Conservation (phyloP, 2,888 invertebrate species). For the Andrena bucephala region DNA sequence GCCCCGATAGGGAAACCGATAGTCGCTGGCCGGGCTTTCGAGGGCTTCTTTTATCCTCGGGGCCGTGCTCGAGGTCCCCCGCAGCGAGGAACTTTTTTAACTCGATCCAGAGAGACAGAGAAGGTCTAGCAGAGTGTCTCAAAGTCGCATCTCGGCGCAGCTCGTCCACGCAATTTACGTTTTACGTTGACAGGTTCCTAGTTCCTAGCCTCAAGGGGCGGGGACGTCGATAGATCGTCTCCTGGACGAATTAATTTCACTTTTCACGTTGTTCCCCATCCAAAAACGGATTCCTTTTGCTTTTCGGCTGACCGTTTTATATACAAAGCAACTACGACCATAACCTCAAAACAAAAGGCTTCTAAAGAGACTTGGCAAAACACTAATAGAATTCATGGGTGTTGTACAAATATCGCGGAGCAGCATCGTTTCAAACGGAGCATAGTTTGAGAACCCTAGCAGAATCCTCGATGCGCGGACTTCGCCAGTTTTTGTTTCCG, state of each 20-base stretch:
- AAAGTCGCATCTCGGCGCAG: constrained; percentile 63
- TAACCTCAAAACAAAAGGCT: neutral
- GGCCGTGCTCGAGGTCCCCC: constrained; percentile 72
- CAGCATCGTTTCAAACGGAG: neutral
- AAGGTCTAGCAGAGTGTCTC: constrained; percentile 49
- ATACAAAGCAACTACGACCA: neutral
- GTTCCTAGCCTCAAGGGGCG: constrained; percentile 25
- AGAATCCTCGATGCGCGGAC: neutral
- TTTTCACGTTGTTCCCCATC: constrained; percentile 9
- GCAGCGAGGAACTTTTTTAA: constrained; percentile 71
- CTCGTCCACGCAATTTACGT: constrained; percentile 41
- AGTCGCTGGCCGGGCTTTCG: constrained; percentile 74
- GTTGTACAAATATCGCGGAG: neutral
- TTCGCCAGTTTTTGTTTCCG: constrained; percentile 1
- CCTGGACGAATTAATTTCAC: constrained; percentile 50
- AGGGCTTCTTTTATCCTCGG: constrained; percentile 66
- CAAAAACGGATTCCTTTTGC: constrained; percentile 45
- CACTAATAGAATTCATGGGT: too few species aligned
- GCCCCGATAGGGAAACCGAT: constrained; percentile 82
- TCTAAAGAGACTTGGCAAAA: neutral
- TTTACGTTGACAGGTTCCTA: constrained; percentile 28
- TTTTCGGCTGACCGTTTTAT: constrained; percentile 20
- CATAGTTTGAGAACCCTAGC: constrained; percentile 4
- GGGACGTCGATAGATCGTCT: constrained; percentile 37
- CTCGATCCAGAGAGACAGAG: constrained; percentile 52